Conservation (phyloP, 2,888 invertebrate species). For the Drosophila crucigera region DNA sequence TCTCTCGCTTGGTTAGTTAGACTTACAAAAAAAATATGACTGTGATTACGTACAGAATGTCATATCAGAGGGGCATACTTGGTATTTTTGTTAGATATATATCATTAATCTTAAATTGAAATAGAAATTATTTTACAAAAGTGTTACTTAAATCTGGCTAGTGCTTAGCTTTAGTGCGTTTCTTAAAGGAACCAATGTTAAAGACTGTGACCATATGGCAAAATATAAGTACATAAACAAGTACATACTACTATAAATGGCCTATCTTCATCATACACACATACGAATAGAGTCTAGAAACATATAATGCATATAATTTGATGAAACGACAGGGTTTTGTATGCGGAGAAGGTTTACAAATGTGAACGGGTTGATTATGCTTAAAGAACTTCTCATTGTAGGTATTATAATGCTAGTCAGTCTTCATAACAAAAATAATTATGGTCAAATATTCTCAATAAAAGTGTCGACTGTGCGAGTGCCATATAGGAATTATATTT, state of each 20-base stretch:
- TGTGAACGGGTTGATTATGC: constrained; percentile 20
- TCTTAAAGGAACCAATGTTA: constrained; percentile 77
- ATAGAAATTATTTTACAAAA: constrained; percentile 77
- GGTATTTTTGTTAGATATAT: constrained; percentile 48
- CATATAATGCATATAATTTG: constrained; percentile 7
- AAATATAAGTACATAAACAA: constrained; percentile 35
- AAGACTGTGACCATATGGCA: constrained; percentile 45
- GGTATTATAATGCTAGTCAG: constrained; percentile 77
- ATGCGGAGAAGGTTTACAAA: constrained; percentile 9
- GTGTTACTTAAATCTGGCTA: constrained; percentile 55
- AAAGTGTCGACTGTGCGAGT: constrained; percentile 39
- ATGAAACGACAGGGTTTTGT: constrained; percentile 18
- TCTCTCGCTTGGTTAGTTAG: constrained; percentile 51
- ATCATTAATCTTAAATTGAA: constrained; percentile 47
- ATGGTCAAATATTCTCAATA: constrained; percentile 36
- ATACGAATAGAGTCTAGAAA: constrained; percentile 24
- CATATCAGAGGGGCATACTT: constrained; percentile 53
- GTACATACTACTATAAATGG: constrained; percentile 36
- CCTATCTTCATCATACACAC: constrained; percentile 24
- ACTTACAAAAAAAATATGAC: constrained; percentile 51
- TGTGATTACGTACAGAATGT: constrained; percentile 35
- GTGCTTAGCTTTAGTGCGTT: constrained; percentile 67
- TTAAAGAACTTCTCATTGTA: constrained; percentile 23
- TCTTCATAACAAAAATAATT: constrained; percentile 75
- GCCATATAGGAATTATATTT: constrained; percentile 45